These are phyloP conservation scores for Mus minutoides DNA, from an alignment of 2,797 vertebrate species.

Conservation along the genomic window DNA sequence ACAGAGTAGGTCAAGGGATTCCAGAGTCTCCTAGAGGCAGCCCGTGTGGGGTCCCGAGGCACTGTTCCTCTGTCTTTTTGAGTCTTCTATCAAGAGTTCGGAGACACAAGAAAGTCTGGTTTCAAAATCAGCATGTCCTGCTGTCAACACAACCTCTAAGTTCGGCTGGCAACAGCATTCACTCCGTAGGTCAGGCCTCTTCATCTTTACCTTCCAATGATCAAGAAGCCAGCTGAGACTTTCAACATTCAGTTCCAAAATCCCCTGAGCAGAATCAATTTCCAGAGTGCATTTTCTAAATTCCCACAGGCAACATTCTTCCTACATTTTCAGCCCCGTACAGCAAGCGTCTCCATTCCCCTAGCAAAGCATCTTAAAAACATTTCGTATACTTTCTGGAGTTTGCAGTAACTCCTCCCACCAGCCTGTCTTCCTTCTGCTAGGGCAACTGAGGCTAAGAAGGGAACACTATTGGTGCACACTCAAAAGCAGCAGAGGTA, in stretches of 20 bases:
- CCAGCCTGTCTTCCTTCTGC: no score
- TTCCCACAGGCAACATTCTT: neutral
- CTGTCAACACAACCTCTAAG: neutral
- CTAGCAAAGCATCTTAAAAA: neutral
- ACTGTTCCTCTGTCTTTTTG: neutral
- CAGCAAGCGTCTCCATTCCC: neutral
- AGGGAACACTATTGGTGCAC: fast-evolving
- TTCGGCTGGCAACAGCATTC: neutral
- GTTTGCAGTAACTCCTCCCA: neutral
- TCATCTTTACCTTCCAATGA: neutral
- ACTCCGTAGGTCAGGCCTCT: neutral
- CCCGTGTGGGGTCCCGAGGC: no score
- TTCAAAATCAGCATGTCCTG: neutral
- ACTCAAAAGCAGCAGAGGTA: neutral
- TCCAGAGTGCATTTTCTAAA: neutral
- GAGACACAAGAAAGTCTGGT: neutral
- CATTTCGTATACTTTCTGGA: neutral
- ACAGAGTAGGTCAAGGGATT: neutral
- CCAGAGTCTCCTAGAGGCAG: neutral
- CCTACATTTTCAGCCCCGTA: neutral
- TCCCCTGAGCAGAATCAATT: neutral
- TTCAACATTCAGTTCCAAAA: neutral
- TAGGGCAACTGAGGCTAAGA: neutral
- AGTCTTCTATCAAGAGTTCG: neutral
- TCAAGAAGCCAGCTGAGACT: neutral